Evolutionary conservation across 2,888 invertebrate genomes (phyloP).

Genomic region (Pinctada fucata): DNA sequence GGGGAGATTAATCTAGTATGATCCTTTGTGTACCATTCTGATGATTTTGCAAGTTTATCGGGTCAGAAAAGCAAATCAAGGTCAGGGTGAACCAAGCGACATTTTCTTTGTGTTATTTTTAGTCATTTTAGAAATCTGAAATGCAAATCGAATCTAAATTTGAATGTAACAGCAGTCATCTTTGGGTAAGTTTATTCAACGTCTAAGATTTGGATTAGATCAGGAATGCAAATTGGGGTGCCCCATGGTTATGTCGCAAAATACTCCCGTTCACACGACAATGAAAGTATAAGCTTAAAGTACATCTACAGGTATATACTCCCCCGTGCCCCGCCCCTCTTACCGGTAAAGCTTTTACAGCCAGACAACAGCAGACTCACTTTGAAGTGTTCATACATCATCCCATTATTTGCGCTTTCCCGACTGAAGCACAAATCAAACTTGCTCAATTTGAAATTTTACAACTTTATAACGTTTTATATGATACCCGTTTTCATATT

Average conservation of each 20-base stretch:
- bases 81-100: neutral
- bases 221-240: neutral
- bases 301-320: neutral
- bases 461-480: too few relatives aligned
- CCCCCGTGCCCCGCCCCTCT: neutral
- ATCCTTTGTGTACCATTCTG: neutral
- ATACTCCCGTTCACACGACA: neutral
- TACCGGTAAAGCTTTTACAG: neutral
- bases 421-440: too few relatives aligned
- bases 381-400: conserved; percentile 1
- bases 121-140: neutral
- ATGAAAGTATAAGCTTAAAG: neutral
- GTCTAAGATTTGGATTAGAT: neutral
- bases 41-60: neutral
- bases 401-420: neutral
- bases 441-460: too few relatives aligned
- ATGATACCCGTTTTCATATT: too few relatives aligned
- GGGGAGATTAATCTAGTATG: too few relatives aligned
- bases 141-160: neutral
- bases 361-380: neutral
- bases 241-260: neutral
- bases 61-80: neutral
- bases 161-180: conserved; percentile 2
- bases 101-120: neutral
- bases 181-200: neutral